A percentile compares a stretch with the other conserved stretches of the same genome.
Evolutionary conservation across 2,113 vertebrate species (phyloP).

Genomic region (Tychaedon coryphoeus): DNA sequence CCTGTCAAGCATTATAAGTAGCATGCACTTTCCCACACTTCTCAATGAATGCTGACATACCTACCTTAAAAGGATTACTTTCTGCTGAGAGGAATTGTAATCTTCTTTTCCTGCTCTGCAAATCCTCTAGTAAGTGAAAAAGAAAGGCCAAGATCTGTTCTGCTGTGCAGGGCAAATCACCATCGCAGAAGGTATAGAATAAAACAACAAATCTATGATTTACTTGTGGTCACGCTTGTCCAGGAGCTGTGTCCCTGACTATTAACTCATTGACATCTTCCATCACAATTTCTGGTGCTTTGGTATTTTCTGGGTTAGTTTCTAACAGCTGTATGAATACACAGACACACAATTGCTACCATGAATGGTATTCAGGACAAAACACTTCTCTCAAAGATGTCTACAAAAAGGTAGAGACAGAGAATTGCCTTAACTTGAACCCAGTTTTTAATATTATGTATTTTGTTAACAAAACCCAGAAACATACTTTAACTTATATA

Average conservation of each 20-base stretch:
- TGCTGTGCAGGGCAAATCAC: conserved; percentile 43
- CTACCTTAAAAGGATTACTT: conserved; percentile 62
- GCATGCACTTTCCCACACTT: conserved; percentile 43
- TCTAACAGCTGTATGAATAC: conserved; percentile 27
- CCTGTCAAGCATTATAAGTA: conserved; percentile 53
- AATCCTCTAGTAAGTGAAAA: conserved; percentile 52
- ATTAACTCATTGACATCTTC: conserved; percentile 40
- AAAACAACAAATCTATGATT: conserved; percentile 49
- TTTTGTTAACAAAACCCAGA: background rate
- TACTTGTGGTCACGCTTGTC: conserved; percentile 58
- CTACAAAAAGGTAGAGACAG: background rate
- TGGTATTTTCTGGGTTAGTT: conserved; percentile 28
- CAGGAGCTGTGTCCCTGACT: conserved; percentile 16
- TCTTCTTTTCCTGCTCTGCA: conserved; percentile 66
- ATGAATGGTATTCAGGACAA: background rate
- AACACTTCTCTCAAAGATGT: background rate
- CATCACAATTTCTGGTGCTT: conserved; percentile 26
- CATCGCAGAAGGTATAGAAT: conserved; percentile 45
- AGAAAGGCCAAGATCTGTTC: conserved; percentile 42
- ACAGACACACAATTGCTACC: background rate
- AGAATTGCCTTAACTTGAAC: background rate
- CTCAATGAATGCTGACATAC: conserved; percentile 66
- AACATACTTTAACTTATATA: background rate
- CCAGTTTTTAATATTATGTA: background rate
- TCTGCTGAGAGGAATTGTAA: conserved; percentile 49